Evolutionary conservation across 1,140 invertebrate species (phyloP).

Genomic region (Drosophila nigrodunni): DNA sequence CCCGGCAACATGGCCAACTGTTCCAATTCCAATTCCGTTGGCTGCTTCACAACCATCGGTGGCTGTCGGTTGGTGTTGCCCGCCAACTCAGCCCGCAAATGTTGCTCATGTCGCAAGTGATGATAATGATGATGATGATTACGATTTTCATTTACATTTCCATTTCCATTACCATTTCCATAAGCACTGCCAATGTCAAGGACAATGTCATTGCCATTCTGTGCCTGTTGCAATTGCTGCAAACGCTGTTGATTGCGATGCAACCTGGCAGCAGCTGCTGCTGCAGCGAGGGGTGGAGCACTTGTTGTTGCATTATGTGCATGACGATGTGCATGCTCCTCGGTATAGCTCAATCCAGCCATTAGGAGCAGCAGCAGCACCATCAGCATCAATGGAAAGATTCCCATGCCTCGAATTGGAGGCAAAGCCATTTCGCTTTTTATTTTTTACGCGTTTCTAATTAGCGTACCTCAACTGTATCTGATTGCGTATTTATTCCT

Average conservation of each 20-base stretch:
- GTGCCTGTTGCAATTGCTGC: constrained; percentile 66
- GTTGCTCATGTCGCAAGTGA: constrained; percentile 70
- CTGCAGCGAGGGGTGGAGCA: constrained; percentile 21
- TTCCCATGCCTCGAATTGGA: constrained; percentile 1
- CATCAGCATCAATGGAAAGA: constrained; percentile 1
- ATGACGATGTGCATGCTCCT: constrained; percentile 36
- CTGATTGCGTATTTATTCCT: not conserved
- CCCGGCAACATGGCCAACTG: constrained; percentile 1
- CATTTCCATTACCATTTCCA: too few relatives aligned
- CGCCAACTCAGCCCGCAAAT: constrained; percentile 64
- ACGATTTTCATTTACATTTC: too few relatives aligned
- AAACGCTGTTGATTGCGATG: constrained; percentile 52
- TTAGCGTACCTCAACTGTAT: constrained; percentile 7
- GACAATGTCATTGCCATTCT: constrained; percentile 26
- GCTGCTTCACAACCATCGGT: constrained; percentile 29
- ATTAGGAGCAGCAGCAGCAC: constrained; percentile 26
- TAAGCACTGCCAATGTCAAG: constrained; percentile 20
- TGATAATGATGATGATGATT: constrained; percentile 42
- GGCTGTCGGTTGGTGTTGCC: constrained; percentile 36
- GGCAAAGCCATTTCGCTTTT: constrained; percentile 17
- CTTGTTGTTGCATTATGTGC: constrained; percentile 36
- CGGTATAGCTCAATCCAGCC: constrained; percentile 13
- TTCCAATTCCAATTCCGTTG: constrained; percentile 22
- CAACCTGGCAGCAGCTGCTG: not conserved
- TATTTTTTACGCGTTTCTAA: not conserved